phyloP scores from a whole-genome alignment of 2,113 vertebrate genomes.

The Halcyon senegalensis region DNA sequence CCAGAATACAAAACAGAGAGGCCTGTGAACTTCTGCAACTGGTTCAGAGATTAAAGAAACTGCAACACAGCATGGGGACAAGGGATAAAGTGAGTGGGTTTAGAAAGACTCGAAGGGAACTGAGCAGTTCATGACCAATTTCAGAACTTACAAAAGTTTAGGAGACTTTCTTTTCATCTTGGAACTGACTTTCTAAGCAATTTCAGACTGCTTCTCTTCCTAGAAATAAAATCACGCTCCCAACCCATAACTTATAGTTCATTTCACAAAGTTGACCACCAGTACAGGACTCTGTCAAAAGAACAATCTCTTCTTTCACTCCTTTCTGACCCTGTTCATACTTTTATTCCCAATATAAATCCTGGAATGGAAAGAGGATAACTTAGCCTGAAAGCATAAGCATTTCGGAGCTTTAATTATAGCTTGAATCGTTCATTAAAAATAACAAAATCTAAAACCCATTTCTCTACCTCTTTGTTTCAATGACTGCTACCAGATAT shows the following conservation, averaged over 20 bases:
- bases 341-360: neutral
- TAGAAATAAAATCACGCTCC: neutral
- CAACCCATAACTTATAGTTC: neutral
- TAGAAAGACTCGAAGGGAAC: neutral
- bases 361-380: neutral
- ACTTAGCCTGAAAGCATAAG: neutral
- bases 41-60: neutral
- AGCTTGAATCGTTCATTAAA: neutral
- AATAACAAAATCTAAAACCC: neutral
- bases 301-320: neutral
- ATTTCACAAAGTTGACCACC: neutral
- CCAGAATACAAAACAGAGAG: neutral
- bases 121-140: neutral
- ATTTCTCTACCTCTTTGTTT: neutral
- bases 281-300: neutral
- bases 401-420: neutral
- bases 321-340: neutral
- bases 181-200: neutral
- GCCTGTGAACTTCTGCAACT: conserved; percentile 1
- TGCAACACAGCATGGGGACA: neutral
- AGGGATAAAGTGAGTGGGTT: neutral
- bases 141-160: neutral
- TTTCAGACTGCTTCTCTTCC: neutral
- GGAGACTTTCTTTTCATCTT: neutral
- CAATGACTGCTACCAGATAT: neutral